A percentile compares a stretch with the other conserved stretches of the same genome.
Conservation (phyloP, 2,797 vertebrate species). For the Hapalemur alaotrensis region DNA sequence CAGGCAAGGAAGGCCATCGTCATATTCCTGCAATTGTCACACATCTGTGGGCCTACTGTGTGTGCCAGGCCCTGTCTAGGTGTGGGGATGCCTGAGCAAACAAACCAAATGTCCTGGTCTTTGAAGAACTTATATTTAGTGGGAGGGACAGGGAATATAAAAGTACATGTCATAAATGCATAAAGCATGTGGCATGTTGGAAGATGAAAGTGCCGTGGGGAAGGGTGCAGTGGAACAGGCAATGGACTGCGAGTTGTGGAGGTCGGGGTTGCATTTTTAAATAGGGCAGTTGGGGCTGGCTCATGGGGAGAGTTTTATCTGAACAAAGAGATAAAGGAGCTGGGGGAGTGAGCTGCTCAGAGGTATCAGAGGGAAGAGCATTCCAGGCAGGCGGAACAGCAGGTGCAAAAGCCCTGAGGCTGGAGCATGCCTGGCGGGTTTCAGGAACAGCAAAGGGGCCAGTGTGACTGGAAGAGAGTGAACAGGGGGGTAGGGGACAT, state of each 20-base stretch:
- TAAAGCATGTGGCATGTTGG: background rate
- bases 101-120: background rate
- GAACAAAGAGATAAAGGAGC: background rate
- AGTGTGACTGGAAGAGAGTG: background rate
- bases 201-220: background rate
- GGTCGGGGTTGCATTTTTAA: background rate
- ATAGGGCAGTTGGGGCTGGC: background rate
- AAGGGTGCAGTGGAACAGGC: background rate
- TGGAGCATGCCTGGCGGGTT: background rate
- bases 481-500: background rate
- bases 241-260: background rate
- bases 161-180: background rate
- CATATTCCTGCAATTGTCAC: background rate
- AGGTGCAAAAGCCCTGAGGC: background rate
- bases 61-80: background rate
- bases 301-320: background rate
- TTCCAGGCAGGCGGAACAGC: background rate
- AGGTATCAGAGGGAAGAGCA: background rate
- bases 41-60: fast-evolving
- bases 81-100: background rate
- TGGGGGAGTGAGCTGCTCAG: background rate
- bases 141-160: background rate
- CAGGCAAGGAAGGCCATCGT: background rate
- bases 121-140: background rate
- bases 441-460: background rate